Evolutionary conservation across 2,113 vertebrate species (phyloP), one percentile per base, ranked within the genome.

Genomic region (Tringa solitaria): DNA sequence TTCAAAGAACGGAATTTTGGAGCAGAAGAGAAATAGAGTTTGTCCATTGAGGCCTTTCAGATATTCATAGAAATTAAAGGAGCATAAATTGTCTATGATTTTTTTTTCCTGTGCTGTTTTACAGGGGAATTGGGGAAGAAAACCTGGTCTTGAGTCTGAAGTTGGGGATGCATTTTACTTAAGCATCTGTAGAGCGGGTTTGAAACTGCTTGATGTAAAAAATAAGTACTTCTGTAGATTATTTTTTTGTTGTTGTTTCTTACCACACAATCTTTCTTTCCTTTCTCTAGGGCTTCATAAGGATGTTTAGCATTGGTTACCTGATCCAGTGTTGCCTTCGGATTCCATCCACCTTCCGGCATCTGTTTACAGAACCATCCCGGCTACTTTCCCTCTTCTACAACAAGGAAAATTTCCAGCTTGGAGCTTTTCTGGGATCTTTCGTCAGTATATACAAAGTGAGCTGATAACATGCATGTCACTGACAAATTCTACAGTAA

Each of bases 381-480:
- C 97, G 99, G 15, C 97, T 99, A 12, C 94, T 99, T 46, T 99
- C 99, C 7, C 98, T 99, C 75, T 99, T 99, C 97, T 99, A 99
- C 98, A 99, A 99, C 97, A 99, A 99, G 95, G 99, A 99, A 89
- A 99, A 99, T 97, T 99, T 99, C 96, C 99, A 99, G 93, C 98
- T 99, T 0, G 99, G 99, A 41, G 99, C 99, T 79, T 99, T 99
- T 91, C 98, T 99, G 18, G 99, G 99, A 50, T 99, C 99, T 78
- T 99, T 99, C 17, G 99, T 99, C 97, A 99, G 99, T 97, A 99
- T 99, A 97, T 99, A 99, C 97, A 99, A 99, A 99, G 99, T 99
- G 98, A 97, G 97, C 30, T 90, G 93, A 27, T 37, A 50, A 39
- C 51, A 60, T 43, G 30, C 35, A 20, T 13, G 18, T 87, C 30